These are phyloP conservation scores for Heterocephalus glaber DNA, from an alignment of 2,113 vertebrate species.

Conservation along the genomic window DNA sequence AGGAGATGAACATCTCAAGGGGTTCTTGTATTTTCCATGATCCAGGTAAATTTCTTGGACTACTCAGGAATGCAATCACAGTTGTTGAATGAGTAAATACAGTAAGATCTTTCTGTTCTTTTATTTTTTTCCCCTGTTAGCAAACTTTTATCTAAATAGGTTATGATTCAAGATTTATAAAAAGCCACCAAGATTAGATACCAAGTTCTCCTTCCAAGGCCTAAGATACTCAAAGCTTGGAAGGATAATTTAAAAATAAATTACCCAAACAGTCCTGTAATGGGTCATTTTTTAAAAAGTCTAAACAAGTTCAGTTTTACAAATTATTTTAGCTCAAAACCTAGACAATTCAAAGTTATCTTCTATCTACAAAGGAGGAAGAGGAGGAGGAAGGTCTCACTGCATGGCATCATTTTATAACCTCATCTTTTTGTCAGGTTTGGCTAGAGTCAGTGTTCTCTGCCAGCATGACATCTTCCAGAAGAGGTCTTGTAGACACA, in stretches of 20 bases:
- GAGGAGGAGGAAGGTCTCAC: too few relatives aligned
- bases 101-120: neutral
- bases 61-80: neutral
- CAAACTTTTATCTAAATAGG: neutral
- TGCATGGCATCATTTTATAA: neutral
- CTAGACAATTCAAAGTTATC: neutral
- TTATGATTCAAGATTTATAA: neutral
- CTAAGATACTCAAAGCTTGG: neutral
- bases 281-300: neutral
- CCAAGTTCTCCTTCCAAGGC: neutral
- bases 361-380: too few relatives aligned
- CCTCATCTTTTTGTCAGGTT: neutral
- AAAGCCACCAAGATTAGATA: neutral
- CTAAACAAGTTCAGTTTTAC: neutral
- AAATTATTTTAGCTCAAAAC: neutral
- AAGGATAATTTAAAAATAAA: neutral
- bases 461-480: neutral
- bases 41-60: neutral
- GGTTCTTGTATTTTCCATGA: neutral
- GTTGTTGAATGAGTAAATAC: slow-evolving; percentile 18
- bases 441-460: too few relatives aligned
- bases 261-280: neutral
- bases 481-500: neutral
- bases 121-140: neutral
- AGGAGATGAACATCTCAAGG: neutral